These are phyloP conservation scores for Cyrtonyx montezumae DNA, from an alignment of 2,113 vertebrate species.

Conservation along the genomic window DNA sequence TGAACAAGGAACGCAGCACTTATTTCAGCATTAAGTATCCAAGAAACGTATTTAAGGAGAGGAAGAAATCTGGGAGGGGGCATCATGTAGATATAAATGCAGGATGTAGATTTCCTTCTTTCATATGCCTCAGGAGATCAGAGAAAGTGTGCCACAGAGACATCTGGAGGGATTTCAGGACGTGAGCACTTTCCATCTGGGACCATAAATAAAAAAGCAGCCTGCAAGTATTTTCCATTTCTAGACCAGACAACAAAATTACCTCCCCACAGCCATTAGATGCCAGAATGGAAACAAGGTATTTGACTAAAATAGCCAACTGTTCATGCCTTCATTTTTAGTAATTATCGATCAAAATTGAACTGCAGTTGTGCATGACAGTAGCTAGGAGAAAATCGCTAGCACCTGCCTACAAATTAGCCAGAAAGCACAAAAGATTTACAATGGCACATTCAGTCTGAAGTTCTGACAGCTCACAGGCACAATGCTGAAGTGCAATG, in stretches of 20 bases:
- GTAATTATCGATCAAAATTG: background rate
- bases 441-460: background rate
- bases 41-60: constrained; percentile 47
- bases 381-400: background rate
- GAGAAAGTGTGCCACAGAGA: background rate
- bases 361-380: background rate
- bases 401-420: background rate
- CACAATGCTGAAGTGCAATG: background rate
- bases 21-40: constrained; percentile 18
- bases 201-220: constrained; percentile 28
- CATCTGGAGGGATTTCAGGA: constrained; percentile 11
- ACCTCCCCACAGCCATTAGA: background rate
- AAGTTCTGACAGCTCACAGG: background rate
- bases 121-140: background rate
- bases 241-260: background rate
- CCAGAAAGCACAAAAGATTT: background rate
- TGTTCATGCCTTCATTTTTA: background rate
- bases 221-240: constrained; percentile 13
- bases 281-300: background rate
- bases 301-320: background rate
- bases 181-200: background rate
- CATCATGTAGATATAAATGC: background rate
- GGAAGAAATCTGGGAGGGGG: background rate
- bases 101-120: background rate
- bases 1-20: background rate